Evolutionary conservation across 2,888 invertebrate species (phyloP), one percentile per base, ranked within the genome.

Genomic region (Asteroscopus sphinx): DNA sequence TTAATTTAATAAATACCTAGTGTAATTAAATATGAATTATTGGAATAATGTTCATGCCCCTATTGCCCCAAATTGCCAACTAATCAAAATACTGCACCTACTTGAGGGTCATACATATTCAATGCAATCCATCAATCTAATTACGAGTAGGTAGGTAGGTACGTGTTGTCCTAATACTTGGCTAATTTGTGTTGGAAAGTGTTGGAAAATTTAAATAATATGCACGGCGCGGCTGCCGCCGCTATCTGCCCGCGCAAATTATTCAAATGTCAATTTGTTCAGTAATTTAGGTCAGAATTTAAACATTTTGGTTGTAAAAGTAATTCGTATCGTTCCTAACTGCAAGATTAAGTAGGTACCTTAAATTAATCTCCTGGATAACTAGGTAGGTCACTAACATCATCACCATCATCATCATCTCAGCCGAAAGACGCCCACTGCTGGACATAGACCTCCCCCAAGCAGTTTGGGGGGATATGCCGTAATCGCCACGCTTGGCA

Each of bases 41-140:
- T 17, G 16, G 9, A 35, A 28, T 46, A 28, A 40, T 13, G 13
- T 47, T 40, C 16, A 12, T 12, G 17, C 65, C 57, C 65, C 33
- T 56, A 65, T 64, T 6, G 9, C 2, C 2, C 33, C 16, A 15
- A 56, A 56, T 32, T 40, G 12, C 4, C 16, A 26, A 25, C 12
- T 21, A 40, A 42, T 44, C 37, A 17, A 55, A 35, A 44, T 54
- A 21, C 21, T 44, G 8, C 17, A 30, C 12, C 3, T 6, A 37
- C 37, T 48, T 39, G 33, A 48, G 59, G 59, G 48, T 62, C 48
- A 62, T 66, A 39, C 36, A 66, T 62, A 66, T 62, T 58, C 59
- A 62, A 59, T 35, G 9, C 30, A 48, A 66, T 33, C n/a, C n/a
- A n/a, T n/a, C n/a, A n/a, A n/a, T n/a, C n/a, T n/a, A n/a, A n/a